A percentile compares a stretch with the other conserved stretches of the same genome.
These are phyloP conservation scores for Linyphia triangularis DNA, from an alignment of 2,888 invertebrate species.

Conservation along the genomic window DNA sequence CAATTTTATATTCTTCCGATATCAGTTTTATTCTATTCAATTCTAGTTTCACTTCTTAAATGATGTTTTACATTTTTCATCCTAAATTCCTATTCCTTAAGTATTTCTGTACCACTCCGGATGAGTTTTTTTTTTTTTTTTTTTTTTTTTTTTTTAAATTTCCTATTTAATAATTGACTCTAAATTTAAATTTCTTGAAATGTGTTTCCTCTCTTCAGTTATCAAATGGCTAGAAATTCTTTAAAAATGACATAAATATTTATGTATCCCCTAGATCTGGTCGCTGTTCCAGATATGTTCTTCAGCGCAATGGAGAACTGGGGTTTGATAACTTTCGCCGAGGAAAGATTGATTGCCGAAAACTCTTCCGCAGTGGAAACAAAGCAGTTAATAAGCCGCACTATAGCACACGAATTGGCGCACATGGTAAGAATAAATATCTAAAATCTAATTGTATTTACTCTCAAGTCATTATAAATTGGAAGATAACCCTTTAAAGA, in stretches of 20 bases:
- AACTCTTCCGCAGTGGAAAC: constrained; percentile 78
- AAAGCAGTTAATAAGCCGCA: not conserved
- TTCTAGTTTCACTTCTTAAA: too few species aligned
- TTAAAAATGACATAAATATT: too few species aligned
- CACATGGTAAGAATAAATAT: constrained; percentile 90
- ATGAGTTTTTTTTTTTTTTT: too few species aligned
- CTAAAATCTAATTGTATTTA: too few species aligned
- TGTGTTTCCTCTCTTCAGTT: not conserved
- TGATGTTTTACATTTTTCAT: not conserved
- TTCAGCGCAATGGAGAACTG: constrained; percentile 98
- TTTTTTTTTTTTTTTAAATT: not conserved
- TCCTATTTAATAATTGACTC: not conserved
- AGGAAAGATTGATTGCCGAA: constrained; percentile 86
- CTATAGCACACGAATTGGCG: constrained; percentile 93
- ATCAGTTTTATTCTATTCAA: too few species aligned
- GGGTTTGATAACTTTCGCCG: constrained; percentile 94
- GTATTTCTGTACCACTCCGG: not conserved
- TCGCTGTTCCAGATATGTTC: constrained; percentile 91
- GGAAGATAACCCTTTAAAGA: not conserved
- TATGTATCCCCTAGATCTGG: constrained; percentile 91
- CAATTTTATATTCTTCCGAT: too few species aligned
- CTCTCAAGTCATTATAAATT: too few species aligned
- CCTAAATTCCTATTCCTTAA: not conserved
- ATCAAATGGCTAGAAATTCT: too few species aligned
- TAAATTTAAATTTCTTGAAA: too few species aligned